These are phyloP conservation scores for Apotomis turbidana DNA, from an alignment of 2,888 invertebrate genomes.

Conservation along the genomic window DNA sequence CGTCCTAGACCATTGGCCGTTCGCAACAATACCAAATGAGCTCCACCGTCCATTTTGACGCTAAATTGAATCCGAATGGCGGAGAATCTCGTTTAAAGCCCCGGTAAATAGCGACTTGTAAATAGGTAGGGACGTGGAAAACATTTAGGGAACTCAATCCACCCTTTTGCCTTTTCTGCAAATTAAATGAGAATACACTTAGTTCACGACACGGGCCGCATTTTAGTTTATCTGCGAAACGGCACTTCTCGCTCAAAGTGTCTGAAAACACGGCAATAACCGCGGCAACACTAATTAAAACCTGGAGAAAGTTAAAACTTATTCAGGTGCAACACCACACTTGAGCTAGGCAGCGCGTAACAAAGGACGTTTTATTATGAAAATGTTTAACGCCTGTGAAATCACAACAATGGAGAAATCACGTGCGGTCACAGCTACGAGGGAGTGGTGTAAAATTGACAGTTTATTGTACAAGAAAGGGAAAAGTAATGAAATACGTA, in stretches of 20 bases:
- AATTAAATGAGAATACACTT: conserved; percentile 70
- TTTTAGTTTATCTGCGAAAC: conserved; percentile 47
- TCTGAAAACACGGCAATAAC: conserved; percentile 32
- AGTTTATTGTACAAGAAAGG: neutral
- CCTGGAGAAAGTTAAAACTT: conserved; percentile 15
- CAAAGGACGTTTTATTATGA: conserved; percentile 21
- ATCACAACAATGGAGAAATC: neutral
- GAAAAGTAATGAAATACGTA: no score
- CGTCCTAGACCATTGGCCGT: conserved; percentile 3
- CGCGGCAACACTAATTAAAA: conserved; percentile 27
- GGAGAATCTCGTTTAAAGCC: conserved; percentile 64
- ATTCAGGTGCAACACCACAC: conserved; percentile 14
- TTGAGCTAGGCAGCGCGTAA: conserved; percentile 10
- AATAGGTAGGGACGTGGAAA: conserved; percentile 73
- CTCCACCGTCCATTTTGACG: conserved; percentile 72
- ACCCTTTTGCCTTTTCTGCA: conserved; percentile 75
- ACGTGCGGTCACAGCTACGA: neutral
- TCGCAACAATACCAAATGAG: conserved; percentile 59
- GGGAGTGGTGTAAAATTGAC: neutral
- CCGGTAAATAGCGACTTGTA: conserved; percentile 75
- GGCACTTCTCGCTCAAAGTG: conserved; percentile 40
- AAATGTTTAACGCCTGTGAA: conserved; percentile 13
- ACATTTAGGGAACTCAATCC: conserved; percentile 68
- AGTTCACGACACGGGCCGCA: conserved; percentile 49
- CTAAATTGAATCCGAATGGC: conserved; percentile 79